phyloP scores from a whole-genome alignment of 2,888 invertebrate species.

The Desoria tigrina region DNA sequence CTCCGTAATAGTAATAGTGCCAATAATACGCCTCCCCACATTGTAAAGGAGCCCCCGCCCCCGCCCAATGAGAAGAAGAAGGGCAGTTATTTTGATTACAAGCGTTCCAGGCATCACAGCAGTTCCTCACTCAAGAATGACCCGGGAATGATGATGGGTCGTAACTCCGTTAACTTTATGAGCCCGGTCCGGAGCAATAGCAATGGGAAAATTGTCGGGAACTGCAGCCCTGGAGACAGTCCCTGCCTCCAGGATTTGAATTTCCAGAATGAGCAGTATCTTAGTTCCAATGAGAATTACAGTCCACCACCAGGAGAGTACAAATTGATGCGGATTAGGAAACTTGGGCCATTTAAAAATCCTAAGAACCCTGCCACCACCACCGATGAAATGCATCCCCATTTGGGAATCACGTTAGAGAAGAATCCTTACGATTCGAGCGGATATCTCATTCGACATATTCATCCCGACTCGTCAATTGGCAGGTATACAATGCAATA shows the following conservation, averaged over 20 bases:
- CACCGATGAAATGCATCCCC: slow-evolving; percentile 21
- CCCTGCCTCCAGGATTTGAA: slow-evolving; percentile 9
- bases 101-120: slow-evolving; percentile 17
- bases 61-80: slow-evolving; percentile 3
- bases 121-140: slow-evolving; percentile 13
- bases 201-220: not conserved
- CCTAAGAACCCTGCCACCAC: slow-evolving; percentile 3
- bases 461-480: slow-evolving; percentile 61
- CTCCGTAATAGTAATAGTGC: not conserved
- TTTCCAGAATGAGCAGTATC: slow-evolving; percentile 18
- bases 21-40: not conserved
- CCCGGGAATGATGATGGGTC: not conserved
- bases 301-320: slow-evolving; percentile 41
- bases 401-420: slow-evolving; percentile 53
- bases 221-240: not conserved
- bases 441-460: slow-evolving; percentile 60
- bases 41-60: no score
- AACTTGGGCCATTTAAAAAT: slow-evolving; percentile 24
- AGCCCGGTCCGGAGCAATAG: not conserved
- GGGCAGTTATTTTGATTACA: slow-evolving; percentile 15
- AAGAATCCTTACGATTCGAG: slow-evolving; percentile 62
- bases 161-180: slow-evolving; percentile 13
- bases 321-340: slow-evolving; percentile 47
- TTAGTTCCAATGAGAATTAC: slow-evolving; percentile 15
- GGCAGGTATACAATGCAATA: slow-evolving; percentile 57